Base-by-base conservation (phyloP, 2,888 invertebrate species). In the Lepidonotus clava region DNA sequence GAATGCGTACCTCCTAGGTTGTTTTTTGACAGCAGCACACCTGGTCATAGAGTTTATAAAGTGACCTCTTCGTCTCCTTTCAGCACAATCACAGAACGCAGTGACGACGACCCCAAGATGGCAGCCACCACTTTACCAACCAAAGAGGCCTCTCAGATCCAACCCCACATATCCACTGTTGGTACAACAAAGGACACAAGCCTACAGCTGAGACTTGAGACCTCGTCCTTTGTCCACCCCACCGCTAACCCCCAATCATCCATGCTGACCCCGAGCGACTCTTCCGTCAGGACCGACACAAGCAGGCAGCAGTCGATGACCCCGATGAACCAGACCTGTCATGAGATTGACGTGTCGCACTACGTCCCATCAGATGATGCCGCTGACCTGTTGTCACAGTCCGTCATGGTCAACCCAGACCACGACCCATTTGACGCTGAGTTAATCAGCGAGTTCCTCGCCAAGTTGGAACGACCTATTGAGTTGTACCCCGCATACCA, bases 401-500 rank as follows among this genome's bases (percentile, higher is more conserved):
- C 93, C 0, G 88, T 92, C 1, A 88, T 89, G 67, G 91, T 93
- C 2, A 91, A 93, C 87, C 91, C 92, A 0, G 89, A 90, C 51
- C 14, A 28, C 24, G 97, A 98, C 95, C 98, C 98, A 0, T 98
- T 98, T 93, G 96, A 96, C 93, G 95, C 95, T 84, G 95, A 96
- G 83, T 94, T 97, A 40, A 95, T 97, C 77, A 94, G 95, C 61
- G 95, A 96, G 2, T 95, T 98, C 87, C 94, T 98, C 90, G 95
- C 96, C 87, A 96, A 96, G 90, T 95, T 95, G 77, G 86, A 90
- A 6, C 88, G 87, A 32, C 92, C 93, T 0, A 86, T 93, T 24
- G 67, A 83, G 28, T 84, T 87, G 2, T 90, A 90, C 87, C 88
- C 89, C 5, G 90, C 89, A 85, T 93, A 91, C 87, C 87, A 89